These are phyloP conservation scores for Cavia aperea DNA, from an alignment of 2,113 vertebrate genomes.

Conservation along the genomic window DNA sequence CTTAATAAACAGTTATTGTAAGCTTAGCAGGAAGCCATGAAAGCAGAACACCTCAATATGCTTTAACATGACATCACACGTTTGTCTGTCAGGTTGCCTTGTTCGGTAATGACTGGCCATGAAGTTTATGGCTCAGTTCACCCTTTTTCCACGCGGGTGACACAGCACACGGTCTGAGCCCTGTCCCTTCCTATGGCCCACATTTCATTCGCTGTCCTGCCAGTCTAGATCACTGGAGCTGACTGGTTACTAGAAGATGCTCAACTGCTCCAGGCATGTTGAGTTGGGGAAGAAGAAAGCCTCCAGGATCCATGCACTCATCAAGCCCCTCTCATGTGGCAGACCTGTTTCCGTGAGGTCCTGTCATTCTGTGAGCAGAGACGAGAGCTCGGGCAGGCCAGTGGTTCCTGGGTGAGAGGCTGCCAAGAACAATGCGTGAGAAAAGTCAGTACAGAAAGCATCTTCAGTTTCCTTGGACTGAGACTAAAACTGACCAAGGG, in stretches of 20 bases:
- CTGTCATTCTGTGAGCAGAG: neutral
- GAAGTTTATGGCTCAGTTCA: neutral
- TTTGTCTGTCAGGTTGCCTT: neutral
- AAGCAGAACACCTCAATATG: neutral
- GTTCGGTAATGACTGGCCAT: accelerated
- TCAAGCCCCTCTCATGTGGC: neutral
- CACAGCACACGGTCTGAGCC: accelerated
- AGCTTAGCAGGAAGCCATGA: neutral
- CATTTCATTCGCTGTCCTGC: neutral
- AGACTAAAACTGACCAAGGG: neutral
- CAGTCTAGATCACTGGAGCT: neutral
- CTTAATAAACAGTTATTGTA: neutral
- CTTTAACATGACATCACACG: accelerated
- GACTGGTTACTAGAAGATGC: neutral
- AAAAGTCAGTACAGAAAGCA: too few species aligned
- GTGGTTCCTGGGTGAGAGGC: neutral
- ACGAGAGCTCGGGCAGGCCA: neutral
- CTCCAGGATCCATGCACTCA: neutral
- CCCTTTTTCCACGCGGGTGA: neutral
- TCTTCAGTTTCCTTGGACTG: neutral
- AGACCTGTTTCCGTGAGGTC: too few species aligned
- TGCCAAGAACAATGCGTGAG: too few species aligned
- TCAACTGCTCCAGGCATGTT: neutral
- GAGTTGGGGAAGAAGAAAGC: neutral
- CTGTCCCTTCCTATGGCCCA: too few species aligned